A percentile compares a stretch with the other conserved stretches of the same genome.
These are phyloP conservation scores for Arctia plantaginis DNA, from an alignment of 2,888 invertebrate genomes.

Conservation along the genomic window DNA sequence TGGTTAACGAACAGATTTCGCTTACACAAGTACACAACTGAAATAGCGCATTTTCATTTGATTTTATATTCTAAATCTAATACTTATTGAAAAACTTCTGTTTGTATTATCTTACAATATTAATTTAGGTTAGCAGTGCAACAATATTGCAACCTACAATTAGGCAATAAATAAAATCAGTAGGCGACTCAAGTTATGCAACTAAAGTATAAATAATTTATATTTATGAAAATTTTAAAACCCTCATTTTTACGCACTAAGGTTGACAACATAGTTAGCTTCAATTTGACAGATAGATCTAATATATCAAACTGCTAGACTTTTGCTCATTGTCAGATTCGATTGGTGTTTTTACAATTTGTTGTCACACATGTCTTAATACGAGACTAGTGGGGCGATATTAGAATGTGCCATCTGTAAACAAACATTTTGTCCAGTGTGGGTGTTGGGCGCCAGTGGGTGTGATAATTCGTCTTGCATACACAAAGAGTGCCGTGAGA, in stretches of 20 bases:
- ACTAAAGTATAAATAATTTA: constrained; percentile 59
- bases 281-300: constrained; percentile 68
- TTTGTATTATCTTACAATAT: background rate
- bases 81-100: background rate
- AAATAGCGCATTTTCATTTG: too few relatives aligned
- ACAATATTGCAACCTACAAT: background rate
- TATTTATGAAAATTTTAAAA: constrained; percentile 48
- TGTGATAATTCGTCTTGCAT: constrained; percentile 83
- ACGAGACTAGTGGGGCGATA: constrained; percentile 62
- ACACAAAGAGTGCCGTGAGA: constrained; percentile 83
- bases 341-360: constrained; percentile 58
- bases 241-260: constrained; percentile 62
- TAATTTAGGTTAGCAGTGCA: background rate
- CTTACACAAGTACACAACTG: too few relatives aligned
- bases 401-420: constrained; percentile 61
- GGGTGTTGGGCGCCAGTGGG: constrained; percentile 81
- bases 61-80: too few relatives aligned
- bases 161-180: constrained; percentile 53
- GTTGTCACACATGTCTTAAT: constrained; percentile 62
- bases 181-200: constrained; percentile 69
- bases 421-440: constrained; percentile 65
- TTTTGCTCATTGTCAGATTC: constrained; percentile 78
- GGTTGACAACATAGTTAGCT: constrained; percentile 70
- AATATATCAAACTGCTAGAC: constrained; percentile 67
- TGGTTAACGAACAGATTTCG: background rate